These are phyloP conservation scores for Diprion similis DNA, from an alignment of 1,140 invertebrate genomes.

Conservation along the genomic window DNA sequence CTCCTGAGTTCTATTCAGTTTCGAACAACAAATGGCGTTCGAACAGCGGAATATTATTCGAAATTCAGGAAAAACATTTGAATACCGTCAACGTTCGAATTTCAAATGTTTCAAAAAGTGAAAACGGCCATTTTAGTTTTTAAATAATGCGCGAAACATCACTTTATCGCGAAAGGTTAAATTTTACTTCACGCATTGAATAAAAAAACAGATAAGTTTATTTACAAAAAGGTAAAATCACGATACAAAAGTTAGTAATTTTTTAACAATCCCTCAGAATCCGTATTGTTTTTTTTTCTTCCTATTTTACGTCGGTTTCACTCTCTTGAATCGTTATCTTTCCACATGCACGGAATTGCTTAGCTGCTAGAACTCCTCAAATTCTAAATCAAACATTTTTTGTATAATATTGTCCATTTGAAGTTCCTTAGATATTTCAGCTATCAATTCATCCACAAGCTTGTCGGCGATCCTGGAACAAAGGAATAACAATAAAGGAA, in stretches of 20 bases:
- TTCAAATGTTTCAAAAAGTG: neutral
- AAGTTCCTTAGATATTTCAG: constrained; percentile 51
- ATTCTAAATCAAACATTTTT: constrained; percentile 55
- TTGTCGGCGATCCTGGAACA: constrained; percentile 53
- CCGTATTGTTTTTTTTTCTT: neutral
- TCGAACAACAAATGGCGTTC: too few species aligned
- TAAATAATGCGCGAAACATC: too few species aligned
- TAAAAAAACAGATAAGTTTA: neutral
- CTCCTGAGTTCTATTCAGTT: too few species aligned
- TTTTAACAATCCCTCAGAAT: neutral
- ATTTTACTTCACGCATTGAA: neutral
- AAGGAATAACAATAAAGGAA: neutral
- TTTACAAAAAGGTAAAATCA: neutral
- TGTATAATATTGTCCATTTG: constrained; percentile 53
- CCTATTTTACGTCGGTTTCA: neutral
- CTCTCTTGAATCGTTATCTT: too few species aligned
- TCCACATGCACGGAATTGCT: neutral
- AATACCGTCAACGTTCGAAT: neutral
- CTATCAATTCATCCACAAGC: constrained; percentile 52
- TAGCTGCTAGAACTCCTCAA: constrained; percentile 46
- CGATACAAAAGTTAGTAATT: neutral
- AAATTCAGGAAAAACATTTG: too few species aligned
- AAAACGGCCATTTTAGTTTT: too few species aligned
- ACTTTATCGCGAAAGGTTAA: neutral
- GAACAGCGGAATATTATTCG: too few species aligned